Base-by-base conservation (phyloP, 2,888 invertebrate species). In the Gastracanthus pulcherrimus region DNA sequence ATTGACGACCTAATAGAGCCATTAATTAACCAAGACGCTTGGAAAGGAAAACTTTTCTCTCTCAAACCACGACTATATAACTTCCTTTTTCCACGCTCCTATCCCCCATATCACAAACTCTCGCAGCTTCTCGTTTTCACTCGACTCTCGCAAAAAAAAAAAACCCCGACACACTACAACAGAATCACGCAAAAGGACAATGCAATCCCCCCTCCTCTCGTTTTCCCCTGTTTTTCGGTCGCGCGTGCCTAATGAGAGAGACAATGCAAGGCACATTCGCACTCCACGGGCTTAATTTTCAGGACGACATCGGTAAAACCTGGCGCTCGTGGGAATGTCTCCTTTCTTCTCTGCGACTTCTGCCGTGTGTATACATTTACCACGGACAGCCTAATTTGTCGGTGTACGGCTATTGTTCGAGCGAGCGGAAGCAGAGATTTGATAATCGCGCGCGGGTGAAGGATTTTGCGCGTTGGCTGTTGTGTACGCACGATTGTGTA, bases 361-460 rank as follows among this genome's bases (percentile, higher is more conserved):
- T 23, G 26, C 13, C 29, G 26, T 26, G 2, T 5, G 58, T 26
- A 13, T 29, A 26, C 26, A 16, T 58, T 23, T 58, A 26, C 13
- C 45, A 4, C 45, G 45, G 45, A 16, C 45, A 45, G 45, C 34
- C 69, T 51, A 69, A 69, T 69, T 69, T 34, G 29, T 31, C 45
- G 16, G n/a, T n/a, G n/a, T n/a, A n/a, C n/a, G n/a, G n/a, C n/a
- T n/a, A n/a, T n/a, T n/a, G n/a, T n/a, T n/a, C n/a, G n/a, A n/a
- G n/a, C n/a, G n/a, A n/a, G 16, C 34, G 34, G 31, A 34, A 41
- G 72, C 29, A 58, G 41, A 26, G 45, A 62, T 74, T 74, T 62
- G 62, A 74, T 74, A 74, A 74, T 74, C 74, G n/a, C 13, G 19
- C n/a, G 29, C 23, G 60, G 5, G 29, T 29, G 31, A 60, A 62